A percentile compares a stretch with the other conserved stretches of the same genome.
Evolutionary conservation across 2,113 vertebrate genomes (phyloP).

Genomic region (Ptychochromis oligacanthus): DNA sequence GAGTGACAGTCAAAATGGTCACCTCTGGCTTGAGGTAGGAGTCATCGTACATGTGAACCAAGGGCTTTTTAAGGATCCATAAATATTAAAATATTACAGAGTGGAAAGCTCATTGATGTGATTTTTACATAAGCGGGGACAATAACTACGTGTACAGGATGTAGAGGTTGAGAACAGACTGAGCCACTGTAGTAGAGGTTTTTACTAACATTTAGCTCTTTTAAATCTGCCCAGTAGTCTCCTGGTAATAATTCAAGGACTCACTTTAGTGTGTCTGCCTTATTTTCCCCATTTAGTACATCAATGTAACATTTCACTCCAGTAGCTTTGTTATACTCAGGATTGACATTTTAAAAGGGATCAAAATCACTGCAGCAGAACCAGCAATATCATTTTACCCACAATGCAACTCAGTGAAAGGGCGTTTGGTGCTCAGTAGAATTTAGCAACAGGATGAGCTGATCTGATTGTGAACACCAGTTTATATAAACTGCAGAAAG

Average conservation of each 20-base stretch:
- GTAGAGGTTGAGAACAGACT: too few relatives aligned
- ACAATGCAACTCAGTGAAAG: background rate
- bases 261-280: too few relatives aligned
- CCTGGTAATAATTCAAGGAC: too few relatives aligned
- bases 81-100: background rate
- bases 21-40: slow-evolving; percentile 1
- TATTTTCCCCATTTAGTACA: too few relatives aligned
- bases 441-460: background rate
- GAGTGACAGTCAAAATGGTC: background rate
- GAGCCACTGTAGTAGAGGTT: too few relatives aligned
- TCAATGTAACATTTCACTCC: too few relatives aligned
- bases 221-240: too few relatives aligned
- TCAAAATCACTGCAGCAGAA: background rate
- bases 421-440: background rate
- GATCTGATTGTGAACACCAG: background rate
- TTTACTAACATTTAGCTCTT: too few relatives aligned
- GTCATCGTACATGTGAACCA: background rate
- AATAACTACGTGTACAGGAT: too few relatives aligned
- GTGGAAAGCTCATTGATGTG: background rate
- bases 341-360: background rate
- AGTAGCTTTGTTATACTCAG: background rate
- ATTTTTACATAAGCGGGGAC: background rate
- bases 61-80: background rate
- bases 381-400: background rate
- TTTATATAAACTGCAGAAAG: background rate